Evolutionary conservation across 2,888 invertebrate genomes (phyloP).

Genomic region (Drosophila setosimentum): DNA sequence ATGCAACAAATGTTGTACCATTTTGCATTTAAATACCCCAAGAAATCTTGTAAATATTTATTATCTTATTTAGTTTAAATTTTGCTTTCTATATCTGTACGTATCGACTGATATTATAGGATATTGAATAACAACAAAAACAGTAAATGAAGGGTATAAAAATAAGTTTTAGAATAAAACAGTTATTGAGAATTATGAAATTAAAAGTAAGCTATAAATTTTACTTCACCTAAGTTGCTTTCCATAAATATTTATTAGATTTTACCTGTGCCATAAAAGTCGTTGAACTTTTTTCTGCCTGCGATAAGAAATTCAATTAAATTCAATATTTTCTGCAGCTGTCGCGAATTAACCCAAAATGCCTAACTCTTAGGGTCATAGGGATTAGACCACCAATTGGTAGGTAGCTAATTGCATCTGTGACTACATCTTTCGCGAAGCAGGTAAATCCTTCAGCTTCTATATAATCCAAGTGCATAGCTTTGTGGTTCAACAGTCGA

Average conservation of each 20-base stretch:
- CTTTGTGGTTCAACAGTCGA: constrained; percentile 42
- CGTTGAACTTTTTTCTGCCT: constrained; percentile 8
- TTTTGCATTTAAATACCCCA: neutral
- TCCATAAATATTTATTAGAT: neutral
- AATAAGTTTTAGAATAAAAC: neutral
- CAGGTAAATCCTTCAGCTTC: constrained; percentile 54
- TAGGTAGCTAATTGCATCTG: constrained; percentile 46
- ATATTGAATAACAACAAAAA: no score
- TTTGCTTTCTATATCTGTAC: neutral
- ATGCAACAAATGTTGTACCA: neutral
- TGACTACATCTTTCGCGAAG: rapidly evolving
- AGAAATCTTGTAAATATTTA: neutral
- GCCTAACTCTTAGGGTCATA: constrained; percentile 13
- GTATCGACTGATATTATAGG: no score
- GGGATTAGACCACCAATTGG: constrained; percentile 41
- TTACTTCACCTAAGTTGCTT: neutral
- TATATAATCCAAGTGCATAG: constrained; percentile 39
- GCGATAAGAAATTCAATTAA: constrained; percentile 16
- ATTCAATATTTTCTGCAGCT: constrained; percentile 37
- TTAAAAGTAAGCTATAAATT: neutral
- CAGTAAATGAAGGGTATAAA: neutral
- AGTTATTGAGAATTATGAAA: neutral
- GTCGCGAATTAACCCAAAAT: constrained; percentile 33
- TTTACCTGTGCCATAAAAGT: constrained; percentile 35
- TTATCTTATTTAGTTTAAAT: neutral